Evolutionary conservation across 1,140 invertebrate genomes (phyloP).

Genomic region (Penaeus vannamei): DNA sequence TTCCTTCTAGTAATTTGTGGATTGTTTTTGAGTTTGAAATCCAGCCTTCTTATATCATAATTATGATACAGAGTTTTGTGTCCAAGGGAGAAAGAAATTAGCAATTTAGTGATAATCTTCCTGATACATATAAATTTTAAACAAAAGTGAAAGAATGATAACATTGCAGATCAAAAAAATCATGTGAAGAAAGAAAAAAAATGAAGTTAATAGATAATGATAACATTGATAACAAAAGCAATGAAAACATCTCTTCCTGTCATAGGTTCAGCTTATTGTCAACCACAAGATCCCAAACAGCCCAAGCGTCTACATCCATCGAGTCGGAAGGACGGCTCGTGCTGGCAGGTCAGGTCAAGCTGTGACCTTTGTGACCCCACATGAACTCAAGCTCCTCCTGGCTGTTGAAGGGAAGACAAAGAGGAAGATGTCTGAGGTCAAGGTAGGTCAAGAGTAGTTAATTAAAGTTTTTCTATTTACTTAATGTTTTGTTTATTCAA

Average conservation of each 20-base stretch:
- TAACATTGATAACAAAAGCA: too few relatives aligned
- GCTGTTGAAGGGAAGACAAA: constrained; percentile 89
- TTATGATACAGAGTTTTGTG: not conserved
- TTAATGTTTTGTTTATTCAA: too few relatives aligned
- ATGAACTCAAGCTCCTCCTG: constrained; percentile 89
- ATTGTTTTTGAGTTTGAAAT: not conserved
- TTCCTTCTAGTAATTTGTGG: not conserved
- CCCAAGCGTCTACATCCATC: constrained; percentile 95
- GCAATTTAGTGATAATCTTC: too few relatives aligned
- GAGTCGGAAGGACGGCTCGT: constrained; percentile 96
- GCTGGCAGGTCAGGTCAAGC: constrained; percentile 89
- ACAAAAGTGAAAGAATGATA: too few relatives aligned
- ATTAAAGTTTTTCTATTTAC: not conserved
- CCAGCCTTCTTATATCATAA: not conserved
- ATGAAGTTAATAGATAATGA: not conserved
- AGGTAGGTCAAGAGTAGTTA: constrained; percentile 78
- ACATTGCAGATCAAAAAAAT: too few relatives aligned
- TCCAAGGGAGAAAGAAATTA: too few relatives aligned
- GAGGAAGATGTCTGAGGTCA: constrained; percentile 87
- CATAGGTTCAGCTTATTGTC: constrained; percentile 83
- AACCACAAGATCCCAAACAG: constrained; percentile 93
- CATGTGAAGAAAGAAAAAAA: not conserved
- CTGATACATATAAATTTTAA: too few relatives aligned
- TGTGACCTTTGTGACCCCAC: constrained; percentile 91
- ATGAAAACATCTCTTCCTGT: too few relatives aligned